Evolutionary conservation across 1,140 invertebrate species (phyloP).

Genomic region (Procambarus clarkii): DNA sequence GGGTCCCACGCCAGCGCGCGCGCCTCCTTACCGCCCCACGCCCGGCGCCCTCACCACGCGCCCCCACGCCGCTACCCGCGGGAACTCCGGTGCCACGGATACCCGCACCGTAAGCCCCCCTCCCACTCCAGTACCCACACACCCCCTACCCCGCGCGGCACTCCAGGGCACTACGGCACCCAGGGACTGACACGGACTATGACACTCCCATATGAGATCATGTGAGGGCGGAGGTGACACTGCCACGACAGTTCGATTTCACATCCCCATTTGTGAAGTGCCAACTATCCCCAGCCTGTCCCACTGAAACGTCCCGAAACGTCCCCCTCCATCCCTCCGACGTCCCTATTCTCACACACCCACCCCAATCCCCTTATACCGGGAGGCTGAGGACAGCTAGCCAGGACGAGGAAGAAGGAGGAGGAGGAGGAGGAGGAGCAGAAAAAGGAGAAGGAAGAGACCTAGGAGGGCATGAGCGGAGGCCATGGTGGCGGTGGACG

Average conservation of each 20-base stretch:
- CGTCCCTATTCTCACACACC: conserved; percentile 30
- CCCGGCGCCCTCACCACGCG: conserved; percentile 45
- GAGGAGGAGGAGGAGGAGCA: conserved; percentile 37
- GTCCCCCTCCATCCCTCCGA: not conserved
- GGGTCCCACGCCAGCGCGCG: conserved; percentile 45
- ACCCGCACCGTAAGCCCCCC: conserved; percentile 9
- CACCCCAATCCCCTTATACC: conserved; percentile 28
- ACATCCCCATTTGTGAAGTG: conserved; percentile 22
- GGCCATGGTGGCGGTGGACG: conserved; percentile 56
- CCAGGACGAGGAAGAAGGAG: conserved; percentile 54
- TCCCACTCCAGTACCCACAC: not conserved
- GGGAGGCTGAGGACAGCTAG: conserved; percentile 54
- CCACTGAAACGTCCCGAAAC: conserved; percentile 15
- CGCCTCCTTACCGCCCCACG: conserved; percentile 45
- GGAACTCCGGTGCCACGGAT: conserved; percentile 45
- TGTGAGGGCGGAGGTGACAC: conserved; percentile 34
- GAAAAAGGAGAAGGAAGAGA: conserved; percentile 34
- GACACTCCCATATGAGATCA: conserved; percentile 36
- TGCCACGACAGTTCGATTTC: conserved; percentile 3
- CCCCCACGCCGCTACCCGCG: conserved; percentile 11
- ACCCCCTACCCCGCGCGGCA: not conserved
- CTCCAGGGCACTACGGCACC: conserved; percentile 13
- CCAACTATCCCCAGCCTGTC: conserved; percentile 12
- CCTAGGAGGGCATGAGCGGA: conserved; percentile 29
- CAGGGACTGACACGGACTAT: conserved; percentile 8